Evolutionary conservation across 2,888 invertebrate genomes (phyloP), one percentile per base, ranked within the genome.

Genomic region (Eilema depressum): DNA sequence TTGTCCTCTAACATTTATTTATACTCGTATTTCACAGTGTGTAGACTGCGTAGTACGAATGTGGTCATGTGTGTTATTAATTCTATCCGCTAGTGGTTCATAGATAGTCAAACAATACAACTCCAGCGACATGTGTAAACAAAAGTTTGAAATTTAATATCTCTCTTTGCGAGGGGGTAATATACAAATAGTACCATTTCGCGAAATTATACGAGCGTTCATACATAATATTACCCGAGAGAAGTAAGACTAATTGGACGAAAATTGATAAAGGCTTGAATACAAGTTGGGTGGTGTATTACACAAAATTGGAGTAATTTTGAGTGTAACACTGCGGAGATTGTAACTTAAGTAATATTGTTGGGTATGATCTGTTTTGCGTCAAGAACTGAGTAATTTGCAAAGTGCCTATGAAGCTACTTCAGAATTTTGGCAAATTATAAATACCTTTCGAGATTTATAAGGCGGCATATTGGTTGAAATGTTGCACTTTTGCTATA

Each of bases 261-360:
- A 63, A 71, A 71, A 71, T 71, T 71, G 67, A 67, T 67, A 63
- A 71, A 63, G 63, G 63, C 59, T 37, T 67, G 53, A 37, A 67
- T 47, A 47, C n/a, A 60, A 53, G 53, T 10, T 33, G 33, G 25
- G 7, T 23, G 28, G 37, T 28, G 23, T 67, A 47, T 66, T 37
- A 56, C 17, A 53, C 25, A 28, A 59, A 68, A 37, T 68, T 63
- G 12, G 20, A 56, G 37, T 68, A 56, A 68, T 68, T 68, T 68
- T 57, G 25, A 63, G 37, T 59, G 30, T 37, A 41, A 41, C 41
- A 41, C n/a, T n/a, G 57, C 20, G 14, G 28, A 68, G 63, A 68
- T 41, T 63, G 33, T 56, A 56, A 56, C 26, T 68, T 63, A 7
- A 33, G 33, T 53, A 28, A 37, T 20, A 17, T 20, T 20, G 12